phyloP scores from a whole-genome alignment of 2,888 invertebrate genomes.

The Acrocyrtus sp. region DNA sequence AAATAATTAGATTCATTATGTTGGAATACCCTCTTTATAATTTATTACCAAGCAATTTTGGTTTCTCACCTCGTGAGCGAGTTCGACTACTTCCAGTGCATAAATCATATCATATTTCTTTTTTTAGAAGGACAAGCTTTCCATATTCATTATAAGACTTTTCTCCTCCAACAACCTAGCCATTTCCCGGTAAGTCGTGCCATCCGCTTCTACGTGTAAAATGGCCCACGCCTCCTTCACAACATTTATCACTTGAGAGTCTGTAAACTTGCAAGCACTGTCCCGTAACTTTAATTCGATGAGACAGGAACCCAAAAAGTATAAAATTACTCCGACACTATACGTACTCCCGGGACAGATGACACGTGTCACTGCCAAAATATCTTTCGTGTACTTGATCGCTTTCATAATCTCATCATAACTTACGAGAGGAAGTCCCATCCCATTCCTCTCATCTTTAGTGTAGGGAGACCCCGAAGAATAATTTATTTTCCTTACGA shows the following conservation, averaged over 20 bases:
- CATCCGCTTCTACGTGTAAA: constrained; percentile 39
- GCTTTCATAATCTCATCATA: constrained; percentile 24
- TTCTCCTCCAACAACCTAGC: constrained; percentile 13
- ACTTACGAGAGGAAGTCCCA: no score
- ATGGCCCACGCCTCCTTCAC: constrained; percentile 38
- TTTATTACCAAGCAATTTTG: no score
- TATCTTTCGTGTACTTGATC: constrained; percentile 31
- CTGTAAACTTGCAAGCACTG: constrained; percentile 8
- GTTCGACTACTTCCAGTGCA: no score
- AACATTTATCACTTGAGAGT: constrained; percentile 24
- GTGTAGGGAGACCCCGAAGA: no score
- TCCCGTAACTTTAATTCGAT: constrained; percentile 9
- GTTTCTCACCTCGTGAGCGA: no score
- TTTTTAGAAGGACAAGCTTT: constrained; percentile 21
- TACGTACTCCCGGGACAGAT: constrained; percentile 37
- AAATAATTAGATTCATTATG: no score
- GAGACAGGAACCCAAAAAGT: constrained; percentile 34
- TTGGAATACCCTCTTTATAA: no score
- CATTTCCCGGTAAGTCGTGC: constrained; percentile 38
- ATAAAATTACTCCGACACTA: constrained; percentile 37
- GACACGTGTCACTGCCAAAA: constrained; percentile 29
- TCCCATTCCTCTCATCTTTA: background rate
- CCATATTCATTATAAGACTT: constrained; percentile 23
- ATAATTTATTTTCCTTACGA: constrained; percentile 32
- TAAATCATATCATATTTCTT: background rate